Base-by-base conservation (phyloP, 2,113 vertebrate species). In the Crotophaga sulcirostris region DNA sequence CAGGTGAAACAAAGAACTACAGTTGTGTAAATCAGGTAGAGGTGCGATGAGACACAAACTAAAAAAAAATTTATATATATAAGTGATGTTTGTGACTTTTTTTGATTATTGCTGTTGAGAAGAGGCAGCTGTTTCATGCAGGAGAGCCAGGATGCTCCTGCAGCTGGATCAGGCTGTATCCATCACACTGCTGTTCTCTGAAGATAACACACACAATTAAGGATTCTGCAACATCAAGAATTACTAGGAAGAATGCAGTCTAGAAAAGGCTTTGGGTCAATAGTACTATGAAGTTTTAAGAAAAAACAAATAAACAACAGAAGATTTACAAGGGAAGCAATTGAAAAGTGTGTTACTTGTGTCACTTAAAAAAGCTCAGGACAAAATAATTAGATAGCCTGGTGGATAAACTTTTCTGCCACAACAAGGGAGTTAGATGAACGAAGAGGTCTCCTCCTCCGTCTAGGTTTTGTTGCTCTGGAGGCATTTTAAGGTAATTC, bases 171-270 rank as follows among this genome's bases (percentile, higher is more conserved):
- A 26, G 52, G 40, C 80, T n/a, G 49, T 16, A 21, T 26, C 38
- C 6, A 0, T 17, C 3, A 0, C 40, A 7, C 29, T 9, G n/a
- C 79, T n/a, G 26, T 3, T 59, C 63, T 1, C 45, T 13, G 58
- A 7, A 60, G 63, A 23, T 20, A n/a, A 44, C 9, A 1, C 26
- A 12, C 34, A 2, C 25, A 11, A 10, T 2, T 23, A 17, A 21
- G 52, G 90, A 51, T 62, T 84, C 77, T n/a, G 68, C 59, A 31
- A 6, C 13, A 4, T 26, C 38, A 8, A 2, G 68, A 25, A 25
- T 15, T 54, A 13, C 40, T 6, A 1, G 70, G 42, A 63, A 24
- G 16, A 59, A 40, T 2, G 51, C 67, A n/a, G 7, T 3, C 47
- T 34, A 1, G 3, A 15, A 20, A 55, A 75, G 20, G 16, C 47